Percentiles rank a stretch among this genome's conserved stretches.
phyloP scores from a whole-genome alignment of 2,113 vertebrate genomes.

The Cebidichthys violaceus region DNA sequence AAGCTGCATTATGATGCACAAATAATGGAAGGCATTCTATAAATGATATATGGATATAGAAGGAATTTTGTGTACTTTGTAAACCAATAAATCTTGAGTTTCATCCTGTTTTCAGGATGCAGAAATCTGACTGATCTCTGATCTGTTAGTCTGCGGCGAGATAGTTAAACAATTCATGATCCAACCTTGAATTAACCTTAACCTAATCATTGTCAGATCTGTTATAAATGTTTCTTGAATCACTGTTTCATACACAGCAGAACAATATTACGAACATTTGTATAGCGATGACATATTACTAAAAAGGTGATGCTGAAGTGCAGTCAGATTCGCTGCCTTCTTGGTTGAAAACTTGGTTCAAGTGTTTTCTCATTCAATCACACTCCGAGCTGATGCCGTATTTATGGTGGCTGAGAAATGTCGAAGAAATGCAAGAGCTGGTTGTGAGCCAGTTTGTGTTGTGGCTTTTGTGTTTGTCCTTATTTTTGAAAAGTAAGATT shows the following conservation, averaged over 20 bases:
- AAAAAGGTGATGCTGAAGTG: not conserved
- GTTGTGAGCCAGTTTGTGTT: not conserved
- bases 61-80: conserved; percentile 82
- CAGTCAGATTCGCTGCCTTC: too few relatives aligned
- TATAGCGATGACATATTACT: not conserved
- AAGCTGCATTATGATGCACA: conserved; percentile 70
- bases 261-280: not conserved
- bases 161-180: not conserved
- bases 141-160: conserved; percentile 15
- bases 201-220: too few relatives aligned
- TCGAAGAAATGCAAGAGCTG: too few relatives aligned
- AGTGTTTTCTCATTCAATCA: too few relatives aligned
- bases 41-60: conserved; percentile 70
- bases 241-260: not conserved
- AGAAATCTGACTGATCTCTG: conserved; percentile 45
- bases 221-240: not conserved
- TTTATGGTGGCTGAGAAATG: too few relatives aligned
- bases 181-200: too few relatives aligned
- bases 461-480: not conserved
- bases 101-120: conserved; percentile 78
- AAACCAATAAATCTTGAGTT: conserved; percentile 81
- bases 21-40: conserved; percentile 66
- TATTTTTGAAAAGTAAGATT: too few relatives aligned
- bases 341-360: too few relatives aligned
- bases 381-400: too few relatives aligned